These are phyloP conservation scores for Drosophila lutescens DNA, from an alignment of 2,888 invertebrate species.

Conservation along the genomic window DNA sequence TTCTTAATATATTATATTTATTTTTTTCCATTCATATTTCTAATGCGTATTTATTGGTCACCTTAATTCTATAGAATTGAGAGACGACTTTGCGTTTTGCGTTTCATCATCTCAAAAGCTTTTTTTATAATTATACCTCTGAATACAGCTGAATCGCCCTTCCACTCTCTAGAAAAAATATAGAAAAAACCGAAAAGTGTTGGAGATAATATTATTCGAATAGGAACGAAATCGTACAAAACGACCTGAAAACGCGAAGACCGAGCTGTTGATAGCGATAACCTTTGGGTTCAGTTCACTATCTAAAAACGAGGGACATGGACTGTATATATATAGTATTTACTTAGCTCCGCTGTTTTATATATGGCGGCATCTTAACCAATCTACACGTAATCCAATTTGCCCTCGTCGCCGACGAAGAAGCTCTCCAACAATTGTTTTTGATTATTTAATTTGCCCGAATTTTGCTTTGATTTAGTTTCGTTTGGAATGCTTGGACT, in stretches of 20 bases:
- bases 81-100: conserved; percentile 6
- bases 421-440: conserved; percentile 57
- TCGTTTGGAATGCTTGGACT: too few species aligned
- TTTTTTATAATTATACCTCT: conserved; percentile 27
- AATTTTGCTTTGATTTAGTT: conserved; percentile 74
- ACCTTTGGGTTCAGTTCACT: conserved; percentile 26
- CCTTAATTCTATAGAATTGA: conserved; percentile 6
- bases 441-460: conserved; percentile 67
- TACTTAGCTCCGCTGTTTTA: background rate
- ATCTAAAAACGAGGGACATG: background rate
- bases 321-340: background rate
- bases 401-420: conserved; percentile 15
- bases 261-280: conserved; percentile 12
- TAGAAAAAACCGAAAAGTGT: conserved; percentile 4
- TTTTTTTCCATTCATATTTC: conserved; percentile 3
- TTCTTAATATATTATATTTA: background rate
- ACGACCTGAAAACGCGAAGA: conserved; percentile 28
- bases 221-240: conserved; percentile 1
- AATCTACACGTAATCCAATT: conserved; percentile 73
- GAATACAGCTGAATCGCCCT: background rate
- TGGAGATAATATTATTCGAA: conserved; percentile 16
- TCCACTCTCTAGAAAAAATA: background rate
- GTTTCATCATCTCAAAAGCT: conserved; percentile 15
- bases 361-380: conserved; percentile 43
- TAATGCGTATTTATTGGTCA: conserved; percentile 4